Evolutionary conservation across 1,140 invertebrate species (phyloP).

Genomic region (Drosophila trapezifrons): DNA sequence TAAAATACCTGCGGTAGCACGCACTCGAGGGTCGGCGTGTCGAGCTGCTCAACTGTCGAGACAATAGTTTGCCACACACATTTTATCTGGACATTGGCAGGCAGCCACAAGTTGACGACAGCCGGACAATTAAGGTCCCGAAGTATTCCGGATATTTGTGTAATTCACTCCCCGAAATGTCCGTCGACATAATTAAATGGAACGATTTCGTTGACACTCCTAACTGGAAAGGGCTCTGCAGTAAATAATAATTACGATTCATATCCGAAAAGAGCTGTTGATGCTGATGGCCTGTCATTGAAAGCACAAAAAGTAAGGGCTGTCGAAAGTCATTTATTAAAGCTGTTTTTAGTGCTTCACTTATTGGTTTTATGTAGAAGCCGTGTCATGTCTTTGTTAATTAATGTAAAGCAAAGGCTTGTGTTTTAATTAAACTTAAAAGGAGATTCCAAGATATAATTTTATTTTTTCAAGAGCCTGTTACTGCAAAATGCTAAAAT

Average conservation of each 20-base stretch:
- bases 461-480: neutral
- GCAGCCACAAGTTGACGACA: constrained; percentile 29
- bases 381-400: neutral
- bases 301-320: constrained; percentile 2
- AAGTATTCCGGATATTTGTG: constrained; percentile 36
- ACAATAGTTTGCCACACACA: constrained; percentile 26
- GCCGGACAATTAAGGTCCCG: constrained; percentile 33
- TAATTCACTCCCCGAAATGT: constrained; percentile 38
- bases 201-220: constrained; percentile 33
- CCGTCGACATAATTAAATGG: constrained; percentile 41
- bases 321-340: neutral
- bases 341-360: neutral
- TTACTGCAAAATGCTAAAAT: no score
- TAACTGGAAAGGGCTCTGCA: constrained; percentile 4
- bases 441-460: no score
- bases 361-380: neutral
- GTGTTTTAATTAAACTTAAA: neutral
- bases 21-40: constrained; percentile 19
- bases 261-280: constrained; percentile 1
- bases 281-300: constrained; percentile 13
- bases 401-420: neutral
- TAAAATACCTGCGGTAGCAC: constrained; percentile 62
- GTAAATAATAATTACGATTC: constrained; percentile 36
- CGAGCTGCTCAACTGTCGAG: constrained; percentile 10
- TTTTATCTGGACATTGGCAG: constrained; percentile 53